Base-by-base conservation (phyloP, 2,888 invertebrate species). In the Euclidia mi region DNA sequence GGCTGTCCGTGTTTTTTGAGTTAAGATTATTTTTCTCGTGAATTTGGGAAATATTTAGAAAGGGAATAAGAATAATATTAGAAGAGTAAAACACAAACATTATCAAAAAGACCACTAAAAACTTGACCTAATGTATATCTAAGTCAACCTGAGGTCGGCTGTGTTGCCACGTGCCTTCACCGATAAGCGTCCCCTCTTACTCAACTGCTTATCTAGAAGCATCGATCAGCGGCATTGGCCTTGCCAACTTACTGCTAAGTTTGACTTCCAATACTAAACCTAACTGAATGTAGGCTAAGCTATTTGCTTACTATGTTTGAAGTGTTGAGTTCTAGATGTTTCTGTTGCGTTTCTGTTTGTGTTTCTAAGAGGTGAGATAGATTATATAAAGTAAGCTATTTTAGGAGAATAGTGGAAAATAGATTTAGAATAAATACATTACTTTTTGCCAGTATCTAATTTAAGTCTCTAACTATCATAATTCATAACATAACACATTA, bases 201-300 rank as follows among this genome's bases (percentile, higher is more conserved):
- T 32, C 12, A 32, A 28, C 17, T 2, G 44, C 25, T 52, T 52
- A 71, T 71, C 65, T 38, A 28, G 12, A 47, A 38, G 38, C 48
- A 73, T 71, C 67, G 70, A 77, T 74, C 63, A 44, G 60, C 51
- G 76, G 57, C 63, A 69, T 61, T 78, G 71, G 67, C 76, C 78
- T 78, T 77, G 76, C 51, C 45, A 62, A 53, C 48, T 67, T 67
- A 17, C 6, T 31, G 40, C 50, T 38, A 51, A 53, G 35, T 59
- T 45, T 32, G 42, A 53, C 20, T 48, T 48, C 15, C 35, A n/a
- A 2, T 31, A 7, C 14, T 2, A 49, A 29, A 37, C 28, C 28
- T 18, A 38, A 20, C 11, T 20, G n/a, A n/a, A 12, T 34, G 11
- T 34, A 34, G 34, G 12, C 12, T 25, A 25, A 25, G 20, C 20